Conservation (phyloP, 30 jellyfish, hydroid and myxozoan genomes). For the Hydractinia echinata region DNA sequence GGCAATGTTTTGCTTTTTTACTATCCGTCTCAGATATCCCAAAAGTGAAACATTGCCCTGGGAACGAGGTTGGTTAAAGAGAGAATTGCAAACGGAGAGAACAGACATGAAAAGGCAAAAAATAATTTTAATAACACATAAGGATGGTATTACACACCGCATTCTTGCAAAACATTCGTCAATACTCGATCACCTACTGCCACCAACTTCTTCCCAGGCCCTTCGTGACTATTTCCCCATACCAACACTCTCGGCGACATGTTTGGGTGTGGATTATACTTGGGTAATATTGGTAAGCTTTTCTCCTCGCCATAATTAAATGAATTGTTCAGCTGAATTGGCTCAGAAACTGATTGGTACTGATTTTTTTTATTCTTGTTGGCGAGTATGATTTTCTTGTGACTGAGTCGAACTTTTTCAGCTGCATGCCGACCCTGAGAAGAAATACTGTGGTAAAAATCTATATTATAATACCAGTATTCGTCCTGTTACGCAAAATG, state of each 20-base stretch:
- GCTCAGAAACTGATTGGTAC: conserved; percentile 4
- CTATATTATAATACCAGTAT: no score
- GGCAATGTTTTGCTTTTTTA: no score
- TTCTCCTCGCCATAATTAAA: not conserved
- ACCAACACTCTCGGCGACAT: conserved; percentile 32
- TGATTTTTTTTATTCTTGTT: not conserved
- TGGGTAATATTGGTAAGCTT: not conserved
- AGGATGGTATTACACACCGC: conserved; percentile 15
- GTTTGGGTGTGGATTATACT: conserved; percentile 10
- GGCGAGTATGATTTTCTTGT: not conserved
- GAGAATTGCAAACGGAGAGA: no score
- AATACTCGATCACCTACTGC: conserved; percentile 45
- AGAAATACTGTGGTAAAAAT: not conserved
- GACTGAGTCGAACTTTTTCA: not conserved
- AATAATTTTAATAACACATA: no score
- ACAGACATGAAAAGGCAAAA: no score
- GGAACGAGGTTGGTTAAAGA: no score
- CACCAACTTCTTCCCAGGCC: conserved; percentile 39
- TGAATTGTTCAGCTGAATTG: not conserved
- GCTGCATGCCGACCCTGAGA: conserved; percentile 16
- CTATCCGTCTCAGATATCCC: no score
- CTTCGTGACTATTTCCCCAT: conserved; percentile 33
- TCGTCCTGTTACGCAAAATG: no score
- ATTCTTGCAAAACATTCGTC: conserved; percentile 11
- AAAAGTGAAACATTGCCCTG: no score